Evolutionary conservation across 2,888 invertebrate species (phyloP).

Genomic region (Drosophila putrida): DNA sequence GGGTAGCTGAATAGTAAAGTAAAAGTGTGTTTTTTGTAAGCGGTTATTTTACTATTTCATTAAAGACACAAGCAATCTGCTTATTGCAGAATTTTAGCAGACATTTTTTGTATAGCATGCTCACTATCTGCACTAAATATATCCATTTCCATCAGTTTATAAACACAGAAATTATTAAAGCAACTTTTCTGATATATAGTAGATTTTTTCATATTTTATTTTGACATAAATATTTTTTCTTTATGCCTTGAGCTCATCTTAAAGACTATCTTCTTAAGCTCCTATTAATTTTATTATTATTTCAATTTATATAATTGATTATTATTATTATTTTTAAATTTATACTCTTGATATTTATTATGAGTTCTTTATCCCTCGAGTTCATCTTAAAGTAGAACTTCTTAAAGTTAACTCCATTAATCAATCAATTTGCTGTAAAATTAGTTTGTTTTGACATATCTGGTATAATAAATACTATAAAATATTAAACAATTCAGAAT

Average conservation of each 20-base stretch:
- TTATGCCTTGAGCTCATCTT: too few species aligned
- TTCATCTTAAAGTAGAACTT: constrained; percentile 3
- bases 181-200: background rate
- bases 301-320: background rate
- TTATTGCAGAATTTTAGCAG: background rate
- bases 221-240: too few species aligned
- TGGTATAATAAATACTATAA: constrained; percentile 42
- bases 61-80: background rate
- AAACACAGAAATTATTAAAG: background rate
- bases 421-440: constrained; percentile 51
- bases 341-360: background rate
- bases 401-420: constrained; percentile 15
- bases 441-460: constrained; percentile 63
- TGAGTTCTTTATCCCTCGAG: background rate
- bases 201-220: background rate
- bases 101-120: too few species aligned
- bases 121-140: too few species aligned
- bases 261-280: too few species aligned
- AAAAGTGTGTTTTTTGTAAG: constrained; percentile 5
- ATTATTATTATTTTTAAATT: background rate
- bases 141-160: too few species aligned
- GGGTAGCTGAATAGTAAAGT: background rate
- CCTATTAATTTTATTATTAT: background rate
- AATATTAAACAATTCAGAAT: constrained; percentile 47
- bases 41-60: background rate